Percentiles rank a stretch among this genome's conserved stretches.
Conservation (phyloP, 23 tunicate species). For the Trididemnum nubilum region DNA sequence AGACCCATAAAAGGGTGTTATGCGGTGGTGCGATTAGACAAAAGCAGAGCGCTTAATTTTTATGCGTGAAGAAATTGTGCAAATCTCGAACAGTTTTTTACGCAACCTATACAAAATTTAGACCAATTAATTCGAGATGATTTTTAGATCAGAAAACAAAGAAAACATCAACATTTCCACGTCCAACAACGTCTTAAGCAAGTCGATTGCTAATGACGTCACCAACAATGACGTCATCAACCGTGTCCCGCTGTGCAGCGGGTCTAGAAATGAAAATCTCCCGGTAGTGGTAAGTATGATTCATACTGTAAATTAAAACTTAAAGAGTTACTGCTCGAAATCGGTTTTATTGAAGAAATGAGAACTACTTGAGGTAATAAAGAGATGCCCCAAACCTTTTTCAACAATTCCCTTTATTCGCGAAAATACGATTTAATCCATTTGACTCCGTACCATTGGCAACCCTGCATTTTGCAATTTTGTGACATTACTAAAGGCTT, state of each 20-base stretch:
- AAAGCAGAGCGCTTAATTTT: background rate
- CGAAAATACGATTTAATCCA: too few species aligned
- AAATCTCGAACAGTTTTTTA: background rate
- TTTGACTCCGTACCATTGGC: too few species aligned
- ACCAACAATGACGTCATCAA: slow-evolving; percentile 9
- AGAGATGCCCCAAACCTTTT: too few species aligned
- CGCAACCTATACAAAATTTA: background rate
- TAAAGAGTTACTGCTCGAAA: too few species aligned
- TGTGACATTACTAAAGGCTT: too few species aligned
- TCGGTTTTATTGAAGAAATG: too few species aligned
- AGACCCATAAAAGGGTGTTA: too few species aligned
- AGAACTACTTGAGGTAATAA: too few species aligned
- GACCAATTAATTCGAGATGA: too few species aligned
- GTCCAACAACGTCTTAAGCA: background rate
- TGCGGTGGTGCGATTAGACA: background rate
- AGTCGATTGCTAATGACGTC: background rate
- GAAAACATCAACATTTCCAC: slow-evolving; percentile 11
- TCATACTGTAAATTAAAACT: background rate
- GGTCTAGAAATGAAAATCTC: background rate
- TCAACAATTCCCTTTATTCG: too few species aligned
- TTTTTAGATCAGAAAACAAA: slow-evolving; percentile 15
- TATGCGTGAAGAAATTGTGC: background rate
- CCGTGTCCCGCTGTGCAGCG: slow-evolving; percentile 20
- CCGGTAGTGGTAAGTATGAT: too few species aligned
- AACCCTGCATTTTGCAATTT: too few species aligned